Conservation (phyloP, 2,797 vertebrate genomes). For the Somateria mollissima region DNA sequence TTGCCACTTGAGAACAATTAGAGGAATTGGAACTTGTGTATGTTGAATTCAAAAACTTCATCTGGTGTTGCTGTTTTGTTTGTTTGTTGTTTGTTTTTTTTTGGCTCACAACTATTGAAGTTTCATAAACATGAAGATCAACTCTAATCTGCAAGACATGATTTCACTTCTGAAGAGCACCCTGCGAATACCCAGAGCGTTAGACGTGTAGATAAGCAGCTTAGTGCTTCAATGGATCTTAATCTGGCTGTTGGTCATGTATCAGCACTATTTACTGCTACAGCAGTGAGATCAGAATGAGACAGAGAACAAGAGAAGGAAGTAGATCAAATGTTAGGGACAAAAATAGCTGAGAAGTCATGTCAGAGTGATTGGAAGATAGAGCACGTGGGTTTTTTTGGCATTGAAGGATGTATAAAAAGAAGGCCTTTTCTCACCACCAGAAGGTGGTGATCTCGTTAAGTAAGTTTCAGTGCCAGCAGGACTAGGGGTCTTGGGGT, state of each 20-base stretch:
- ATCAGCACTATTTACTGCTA: background rate
- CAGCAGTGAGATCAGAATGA: background rate
- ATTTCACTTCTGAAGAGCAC: background rate
- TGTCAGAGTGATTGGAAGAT: background rate
- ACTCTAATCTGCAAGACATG: background rate
- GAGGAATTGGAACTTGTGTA: rapidly evolving
- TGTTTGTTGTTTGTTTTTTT: background rate
- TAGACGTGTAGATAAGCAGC: background rate
- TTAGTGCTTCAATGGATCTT: background rate
- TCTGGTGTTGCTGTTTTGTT: background rate
- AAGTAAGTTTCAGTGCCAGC: background rate
- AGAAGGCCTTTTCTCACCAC: background rate
- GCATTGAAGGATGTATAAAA: background rate
- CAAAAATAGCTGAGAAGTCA: constrained; percentile 35
- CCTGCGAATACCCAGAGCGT: background rate
- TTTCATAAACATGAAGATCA: background rate
- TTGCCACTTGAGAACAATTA: background rate
- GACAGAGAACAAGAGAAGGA: constrained; percentile 7
- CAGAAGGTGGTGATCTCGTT: background rate
- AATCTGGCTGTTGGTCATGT: background rate
- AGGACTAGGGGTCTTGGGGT: background rate
- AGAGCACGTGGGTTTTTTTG: background rate
- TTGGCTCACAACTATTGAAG: background rate
- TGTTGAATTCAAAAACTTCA: background rate
- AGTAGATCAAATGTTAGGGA: background rate